Evolutionary conservation across 2,113 vertebrate species (phyloP).

Genomic region (Puma concolor): DNA sequence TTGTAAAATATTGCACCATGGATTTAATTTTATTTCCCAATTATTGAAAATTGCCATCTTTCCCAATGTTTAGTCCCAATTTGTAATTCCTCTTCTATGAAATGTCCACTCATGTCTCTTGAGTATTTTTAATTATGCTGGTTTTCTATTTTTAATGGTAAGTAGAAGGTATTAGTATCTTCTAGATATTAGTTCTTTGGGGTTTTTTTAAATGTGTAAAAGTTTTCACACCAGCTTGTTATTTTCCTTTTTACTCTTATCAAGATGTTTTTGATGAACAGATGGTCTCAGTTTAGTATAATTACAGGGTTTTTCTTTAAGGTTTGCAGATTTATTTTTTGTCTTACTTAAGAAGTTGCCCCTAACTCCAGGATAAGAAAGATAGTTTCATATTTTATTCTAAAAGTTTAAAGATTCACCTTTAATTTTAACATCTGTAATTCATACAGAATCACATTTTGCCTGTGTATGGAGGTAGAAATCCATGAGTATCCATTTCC

Average conservation of each 20-base stretch:
- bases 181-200: neutral
- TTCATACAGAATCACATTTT: neutral
- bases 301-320: neutral
- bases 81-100: neutral
- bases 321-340: neutral
- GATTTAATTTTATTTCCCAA: neutral
- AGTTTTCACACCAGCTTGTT: neutral
- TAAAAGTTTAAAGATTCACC: neutral
- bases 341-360: neutral
- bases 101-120: neutral
- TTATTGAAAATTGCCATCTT: neutral
- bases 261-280: neutral
- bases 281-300: neutral
- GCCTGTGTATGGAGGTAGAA: neutral
- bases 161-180: neutral
- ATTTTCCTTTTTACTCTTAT: neutral
- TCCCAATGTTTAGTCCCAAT: neutral
- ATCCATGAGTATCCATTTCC: neutral
- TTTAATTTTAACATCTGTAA: slow-evolving; percentile 39
- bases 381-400: neutral
- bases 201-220: neutral
- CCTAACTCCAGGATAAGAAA: neutral
- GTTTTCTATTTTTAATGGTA: neutral
- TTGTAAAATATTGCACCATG: neutral
- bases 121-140: neutral